These are phyloP conservation scores for Phoebastria nigripes DNA, from an alignment of 2,797 vertebrate genomes.

Conservation along the genomic window DNA sequence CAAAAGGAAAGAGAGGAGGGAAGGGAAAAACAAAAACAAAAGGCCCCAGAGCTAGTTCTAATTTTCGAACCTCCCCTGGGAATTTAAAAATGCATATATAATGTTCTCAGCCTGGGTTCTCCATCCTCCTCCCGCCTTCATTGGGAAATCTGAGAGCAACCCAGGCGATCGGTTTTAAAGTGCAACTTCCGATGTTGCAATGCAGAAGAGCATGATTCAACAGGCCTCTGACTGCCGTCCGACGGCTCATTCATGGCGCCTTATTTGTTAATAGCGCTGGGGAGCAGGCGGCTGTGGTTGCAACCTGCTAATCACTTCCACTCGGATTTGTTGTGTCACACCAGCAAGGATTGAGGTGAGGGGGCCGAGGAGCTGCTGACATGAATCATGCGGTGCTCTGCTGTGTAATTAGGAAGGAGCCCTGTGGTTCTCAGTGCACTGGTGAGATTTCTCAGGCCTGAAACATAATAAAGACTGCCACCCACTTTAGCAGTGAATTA, in stretches of 20 bases:
- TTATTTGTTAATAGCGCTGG: not conserved
- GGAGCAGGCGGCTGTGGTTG: not conserved
- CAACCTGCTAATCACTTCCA: constrained; percentile 49
- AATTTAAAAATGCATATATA: not conserved
- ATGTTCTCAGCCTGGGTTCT: not conserved
- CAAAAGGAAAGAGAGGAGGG: not conserved
- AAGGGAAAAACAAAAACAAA: constrained; percentile 27
- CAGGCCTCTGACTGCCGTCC: not conserved
- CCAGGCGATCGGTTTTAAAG: not conserved
- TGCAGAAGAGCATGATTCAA: not conserved
- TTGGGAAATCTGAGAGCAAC: constrained; percentile 2
- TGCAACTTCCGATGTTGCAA: constrained; percentile 52
- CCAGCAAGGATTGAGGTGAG: not conserved
- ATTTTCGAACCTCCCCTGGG: not conserved
- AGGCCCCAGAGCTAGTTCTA: not conserved
- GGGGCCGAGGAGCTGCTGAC: constrained; percentile 15
- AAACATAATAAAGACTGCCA: not conserved
- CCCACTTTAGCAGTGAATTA: not conserved
- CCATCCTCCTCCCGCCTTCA: not conserved
- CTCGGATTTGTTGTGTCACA: constrained; percentile 22
- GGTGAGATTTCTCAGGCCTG: constrained; percentile 12
- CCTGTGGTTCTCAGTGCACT: not conserved
- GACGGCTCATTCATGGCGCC: not conserved
- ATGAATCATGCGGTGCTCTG: not conserved
- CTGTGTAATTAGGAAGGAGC: constrained; percentile 30